phyloP scores from a whole-genome alignment of 1,140 invertebrate genomes.

The Potamilus streckersoni region DNA sequence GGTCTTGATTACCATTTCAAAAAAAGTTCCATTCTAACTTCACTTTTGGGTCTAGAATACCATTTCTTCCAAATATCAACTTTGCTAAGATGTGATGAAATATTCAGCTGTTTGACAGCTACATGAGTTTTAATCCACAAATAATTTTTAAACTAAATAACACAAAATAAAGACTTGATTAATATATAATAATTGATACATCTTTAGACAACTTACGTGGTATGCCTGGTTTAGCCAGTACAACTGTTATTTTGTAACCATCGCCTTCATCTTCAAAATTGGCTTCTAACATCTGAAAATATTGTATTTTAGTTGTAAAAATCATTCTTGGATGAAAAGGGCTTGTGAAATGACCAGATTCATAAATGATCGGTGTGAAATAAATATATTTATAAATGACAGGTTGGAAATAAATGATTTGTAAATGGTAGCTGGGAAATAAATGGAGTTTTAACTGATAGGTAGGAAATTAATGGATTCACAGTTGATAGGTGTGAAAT shows the following conservation, averaged over 20 bases:
- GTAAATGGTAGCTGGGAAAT: neutral
- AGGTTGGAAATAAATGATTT: neutral
- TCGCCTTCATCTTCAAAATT: constrained; percentile 63
- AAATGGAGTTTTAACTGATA: neutral
- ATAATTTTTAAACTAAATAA: too few species aligned
- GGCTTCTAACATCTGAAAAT: constrained; percentile 58
- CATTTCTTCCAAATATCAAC: too few species aligned
- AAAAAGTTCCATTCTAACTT: too few species aligned
- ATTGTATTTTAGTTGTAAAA: neutral
- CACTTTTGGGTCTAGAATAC: too few species aligned
- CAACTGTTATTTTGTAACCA: constrained; percentile 56
- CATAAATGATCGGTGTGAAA: neutral
- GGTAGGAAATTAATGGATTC: constrained; percentile 1
- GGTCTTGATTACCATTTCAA: too few species aligned
- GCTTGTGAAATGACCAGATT: neutral
- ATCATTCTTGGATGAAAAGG: neutral
- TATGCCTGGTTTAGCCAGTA: constrained; percentile 60
- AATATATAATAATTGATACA: too few species aligned
- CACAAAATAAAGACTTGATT: too few species aligned
- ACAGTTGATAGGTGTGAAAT: neutral
- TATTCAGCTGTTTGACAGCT: too few species aligned
- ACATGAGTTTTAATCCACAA: too few species aligned
- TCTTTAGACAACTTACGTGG: constrained; percentile 39
- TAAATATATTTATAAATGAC: neutral
- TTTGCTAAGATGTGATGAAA: too few species aligned